These are phyloP conservation scores for Zapus hudsonius DNA, from an alignment of 2,113 vertebrate genomes.

Conservation along the genomic window DNA sequence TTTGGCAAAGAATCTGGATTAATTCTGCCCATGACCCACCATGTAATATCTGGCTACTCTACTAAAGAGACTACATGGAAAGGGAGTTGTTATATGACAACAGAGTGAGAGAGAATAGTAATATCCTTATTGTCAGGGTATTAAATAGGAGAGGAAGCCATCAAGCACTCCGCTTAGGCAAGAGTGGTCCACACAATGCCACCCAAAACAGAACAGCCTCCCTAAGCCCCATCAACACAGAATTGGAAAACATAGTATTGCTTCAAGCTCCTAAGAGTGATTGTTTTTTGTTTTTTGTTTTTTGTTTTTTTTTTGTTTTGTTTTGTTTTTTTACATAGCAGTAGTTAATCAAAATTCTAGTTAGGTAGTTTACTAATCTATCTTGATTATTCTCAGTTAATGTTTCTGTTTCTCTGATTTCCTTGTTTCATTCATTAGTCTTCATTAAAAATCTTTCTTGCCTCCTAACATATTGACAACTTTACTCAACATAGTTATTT, in stretches of 20 bases:
- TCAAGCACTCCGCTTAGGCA: neutral
- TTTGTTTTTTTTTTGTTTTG: too few relatives aligned
- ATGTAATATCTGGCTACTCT: too few relatives aligned
- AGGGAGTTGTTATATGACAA: neutral
- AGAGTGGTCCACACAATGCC: neutral
- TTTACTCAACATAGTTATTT: slow-evolving; percentile 28
- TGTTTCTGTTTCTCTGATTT: slow-evolving; percentile 17
- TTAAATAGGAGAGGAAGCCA: neutral
- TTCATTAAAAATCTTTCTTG: slow-evolving; percentile 25
- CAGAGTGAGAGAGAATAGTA: neutral
- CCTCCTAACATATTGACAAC: slow-evolving; percentile 6
- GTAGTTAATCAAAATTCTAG: slow-evolving; percentile 3
- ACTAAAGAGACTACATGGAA: too few relatives aligned
- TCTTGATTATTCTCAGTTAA: neutral
- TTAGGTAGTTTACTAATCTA: neutral
- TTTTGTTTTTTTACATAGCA: too few relatives aligned
- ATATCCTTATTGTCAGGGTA: neutral
- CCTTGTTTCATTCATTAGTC: neutral
- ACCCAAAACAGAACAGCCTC: neutral
- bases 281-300: neutral
- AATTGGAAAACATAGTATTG: neutral
- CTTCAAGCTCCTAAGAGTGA: neutral
- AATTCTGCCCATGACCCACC: too few relatives aligned
- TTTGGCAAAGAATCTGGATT: too few relatives aligned
- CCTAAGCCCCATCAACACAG: neutral